phyloP scores from a whole-genome alignment of 2,888 invertebrate species.

The Nomada ferruginata region DNA sequence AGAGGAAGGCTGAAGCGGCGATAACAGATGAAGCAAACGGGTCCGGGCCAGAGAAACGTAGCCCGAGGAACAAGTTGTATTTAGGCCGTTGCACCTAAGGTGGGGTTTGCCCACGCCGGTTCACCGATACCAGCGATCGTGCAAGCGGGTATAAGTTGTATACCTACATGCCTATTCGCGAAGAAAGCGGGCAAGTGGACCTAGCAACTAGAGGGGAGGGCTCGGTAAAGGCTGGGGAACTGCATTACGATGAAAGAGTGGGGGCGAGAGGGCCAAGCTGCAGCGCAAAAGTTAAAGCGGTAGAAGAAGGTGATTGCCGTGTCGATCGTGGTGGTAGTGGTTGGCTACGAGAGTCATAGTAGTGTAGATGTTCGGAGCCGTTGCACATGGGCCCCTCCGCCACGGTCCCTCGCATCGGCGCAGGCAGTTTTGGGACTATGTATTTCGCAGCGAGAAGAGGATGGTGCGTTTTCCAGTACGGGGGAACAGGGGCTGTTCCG shows the following conservation, averaged over 20 bases:
- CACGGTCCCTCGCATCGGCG: constrained; percentile 56
- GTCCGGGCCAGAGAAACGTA: constrained; percentile 70
- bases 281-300: constrained; percentile 51
- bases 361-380: constrained; percentile 63
- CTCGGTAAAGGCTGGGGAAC: constrained; percentile 47
- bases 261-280: constrained; percentile 30
- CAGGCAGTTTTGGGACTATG: constrained; percentile 80
- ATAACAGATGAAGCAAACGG: constrained; percentile 37
- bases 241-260: constrained; percentile 43
- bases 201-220: constrained; percentile 80
- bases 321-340: constrained; percentile 44
- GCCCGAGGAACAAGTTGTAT: constrained; percentile 81
- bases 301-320: constrained; percentile 52
- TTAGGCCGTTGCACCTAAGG: constrained; percentile 81
- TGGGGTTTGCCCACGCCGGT: constrained; percentile 73
- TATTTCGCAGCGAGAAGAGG: constrained; percentile 69
- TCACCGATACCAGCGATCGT: constrained; percentile 57
- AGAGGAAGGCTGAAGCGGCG: constrained; percentile 19
- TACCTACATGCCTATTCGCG: constrained; percentile 71
- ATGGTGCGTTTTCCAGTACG: constrained; percentile 52
- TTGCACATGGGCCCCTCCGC: constrained; percentile 61
- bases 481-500: constrained; percentile 52
- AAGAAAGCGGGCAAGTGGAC: constrained; percentile 80
- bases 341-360: constrained; percentile 46
- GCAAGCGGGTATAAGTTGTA: constrained; percentile 59